These are phyloP conservation scores for Callorhinus ursinus DNA, from an alignment of 2,113 vertebrate genomes.

Conservation along the genomic window DNA sequence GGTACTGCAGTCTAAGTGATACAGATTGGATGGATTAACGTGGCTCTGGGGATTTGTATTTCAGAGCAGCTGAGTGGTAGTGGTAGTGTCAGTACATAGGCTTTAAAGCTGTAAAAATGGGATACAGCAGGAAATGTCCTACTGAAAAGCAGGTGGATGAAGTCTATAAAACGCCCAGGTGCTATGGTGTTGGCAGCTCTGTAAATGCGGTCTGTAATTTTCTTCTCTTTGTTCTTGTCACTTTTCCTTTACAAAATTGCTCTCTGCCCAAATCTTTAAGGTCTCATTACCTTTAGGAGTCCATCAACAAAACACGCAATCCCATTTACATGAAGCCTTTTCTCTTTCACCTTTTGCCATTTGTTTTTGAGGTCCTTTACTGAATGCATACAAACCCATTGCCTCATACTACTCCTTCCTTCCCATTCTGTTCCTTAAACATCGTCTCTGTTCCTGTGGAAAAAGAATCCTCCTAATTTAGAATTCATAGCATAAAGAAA, in stretches of 20 bases:
- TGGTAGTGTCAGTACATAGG: not conserved
- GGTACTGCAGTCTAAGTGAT: conserved; percentile 37
- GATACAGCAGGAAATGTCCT: conserved; percentile 3
- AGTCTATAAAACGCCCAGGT: not conserved
- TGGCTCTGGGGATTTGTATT: conserved; percentile 32
- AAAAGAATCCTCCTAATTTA: conserved; percentile 44
- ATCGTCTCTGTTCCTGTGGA: not conserved
- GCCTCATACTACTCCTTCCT: not conserved
- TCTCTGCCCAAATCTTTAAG: not conserved
- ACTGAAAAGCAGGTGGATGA: not conserved
- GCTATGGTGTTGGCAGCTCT: not conserved
- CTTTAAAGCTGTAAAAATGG: conserved; percentile 19
- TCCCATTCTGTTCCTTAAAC: conserved; percentile 51
- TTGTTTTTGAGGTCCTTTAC: conserved; percentile 31
- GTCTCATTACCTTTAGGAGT: conserved; percentile 1
- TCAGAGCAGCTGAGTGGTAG: conserved; percentile 40
- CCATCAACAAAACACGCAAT: not conserved
- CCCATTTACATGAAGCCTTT: conserved; percentile 3
- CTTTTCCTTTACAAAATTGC: conserved; percentile 13
- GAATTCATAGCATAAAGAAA: conserved; percentile 28
- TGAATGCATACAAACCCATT: conserved; percentile 10
- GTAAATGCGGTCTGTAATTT: not conserved
- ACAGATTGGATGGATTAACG: conserved; percentile 58
- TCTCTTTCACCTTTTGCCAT: conserved; percentile 30
- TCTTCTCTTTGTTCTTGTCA: conserved; percentile 17